Evolutionary conservation across 2,888 invertebrate genomes (phyloP).

Genomic region (Piscicola geometra): DNA sequence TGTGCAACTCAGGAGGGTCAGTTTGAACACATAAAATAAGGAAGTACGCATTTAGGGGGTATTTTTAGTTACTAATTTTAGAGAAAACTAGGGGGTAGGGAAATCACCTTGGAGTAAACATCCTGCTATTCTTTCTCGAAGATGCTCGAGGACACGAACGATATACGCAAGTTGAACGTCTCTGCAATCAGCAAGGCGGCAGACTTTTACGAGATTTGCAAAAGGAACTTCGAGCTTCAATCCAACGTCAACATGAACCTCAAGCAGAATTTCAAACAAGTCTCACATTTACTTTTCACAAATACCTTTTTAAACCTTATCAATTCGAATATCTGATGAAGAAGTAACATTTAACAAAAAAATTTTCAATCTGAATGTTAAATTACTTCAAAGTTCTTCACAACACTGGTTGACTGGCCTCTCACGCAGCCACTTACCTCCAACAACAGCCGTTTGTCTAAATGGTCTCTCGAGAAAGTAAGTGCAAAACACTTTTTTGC

Average conservation of each 20-base stretch:
- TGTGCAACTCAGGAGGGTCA: constrained; percentile 24
- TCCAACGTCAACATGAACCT: not conserved
- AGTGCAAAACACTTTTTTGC: too few species aligned
- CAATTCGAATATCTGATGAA: too few species aligned
- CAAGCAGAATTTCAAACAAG: not conserved
- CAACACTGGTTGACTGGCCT: not conserved
- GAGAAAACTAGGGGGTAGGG: too few species aligned
- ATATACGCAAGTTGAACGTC: not conserved
- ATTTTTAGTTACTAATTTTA: too few species aligned
- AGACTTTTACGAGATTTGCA: constrained; percentile 16
- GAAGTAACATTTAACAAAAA: too few species aligned
- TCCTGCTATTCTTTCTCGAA: too few species aligned
- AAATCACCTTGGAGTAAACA: too few species aligned
- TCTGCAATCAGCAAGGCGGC: not conserved
- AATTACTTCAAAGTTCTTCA: not conserved
- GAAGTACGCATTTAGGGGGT: too few species aligned
- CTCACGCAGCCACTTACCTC: not conserved
- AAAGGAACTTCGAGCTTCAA: not conserved
- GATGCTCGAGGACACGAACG: constrained; percentile 28
- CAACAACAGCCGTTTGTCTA: too few species aligned
- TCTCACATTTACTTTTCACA: not conserved
- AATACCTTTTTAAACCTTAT: too few species aligned
- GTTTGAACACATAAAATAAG: too few species aligned
- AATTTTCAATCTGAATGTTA: not conserved
- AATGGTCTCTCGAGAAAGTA: too few species aligned